Conservation (phyloP, 1,140 invertebrate species). For the Drosophila oshimai region DNA sequence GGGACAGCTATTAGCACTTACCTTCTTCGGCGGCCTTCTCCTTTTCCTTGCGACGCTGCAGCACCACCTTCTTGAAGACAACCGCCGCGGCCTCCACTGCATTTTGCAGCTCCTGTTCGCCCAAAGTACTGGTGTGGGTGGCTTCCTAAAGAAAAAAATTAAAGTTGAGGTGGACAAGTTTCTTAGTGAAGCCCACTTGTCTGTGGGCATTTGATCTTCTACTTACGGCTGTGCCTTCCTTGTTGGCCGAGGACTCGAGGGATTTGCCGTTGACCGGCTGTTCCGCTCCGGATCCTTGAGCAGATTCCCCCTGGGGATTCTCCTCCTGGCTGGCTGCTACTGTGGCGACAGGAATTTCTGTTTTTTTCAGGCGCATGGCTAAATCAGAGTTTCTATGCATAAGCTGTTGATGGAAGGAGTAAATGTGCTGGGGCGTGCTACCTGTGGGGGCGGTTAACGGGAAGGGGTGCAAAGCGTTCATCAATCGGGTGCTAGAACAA, state of each 20-base stretch:
- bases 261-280: conserved; percentile 46
- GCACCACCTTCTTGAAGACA: conserved; percentile 82
- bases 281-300: neutral
- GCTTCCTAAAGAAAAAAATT: conserved; percentile 4
- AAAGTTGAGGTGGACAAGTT: neutral
- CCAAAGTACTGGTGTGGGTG: conserved; percentile 83
- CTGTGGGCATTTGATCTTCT: neutral
- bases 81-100: conserved; percentile 84
- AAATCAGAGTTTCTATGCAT: conserved; percentile 81
- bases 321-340: conserved; percentile 38
- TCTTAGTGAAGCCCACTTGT: conserved; percentile 18
- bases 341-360: conserved; percentile 70
- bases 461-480: conserved; percentile 57
- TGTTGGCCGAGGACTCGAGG: conserved; percentile 32
- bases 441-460: conserved; percentile 44
- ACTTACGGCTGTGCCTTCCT: conserved; percentile 51
- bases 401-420: conserved; percentile 79
- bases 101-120: conserved; percentile 85
- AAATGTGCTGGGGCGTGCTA: conserved; percentile 75
- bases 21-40: conserved; percentile 78
- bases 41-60: conserved; percentile 79
- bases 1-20: conserved; percentile 50
- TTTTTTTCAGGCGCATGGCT: conserved; percentile 76
- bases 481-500: conserved; percentile 64
- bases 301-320: neutral